Percentiles rank a stretch among this genome's conserved stretches.
phyloP scores from a whole-genome alignment of 2,888 invertebrate genomes.

The Monochamus alternatus region DNA sequence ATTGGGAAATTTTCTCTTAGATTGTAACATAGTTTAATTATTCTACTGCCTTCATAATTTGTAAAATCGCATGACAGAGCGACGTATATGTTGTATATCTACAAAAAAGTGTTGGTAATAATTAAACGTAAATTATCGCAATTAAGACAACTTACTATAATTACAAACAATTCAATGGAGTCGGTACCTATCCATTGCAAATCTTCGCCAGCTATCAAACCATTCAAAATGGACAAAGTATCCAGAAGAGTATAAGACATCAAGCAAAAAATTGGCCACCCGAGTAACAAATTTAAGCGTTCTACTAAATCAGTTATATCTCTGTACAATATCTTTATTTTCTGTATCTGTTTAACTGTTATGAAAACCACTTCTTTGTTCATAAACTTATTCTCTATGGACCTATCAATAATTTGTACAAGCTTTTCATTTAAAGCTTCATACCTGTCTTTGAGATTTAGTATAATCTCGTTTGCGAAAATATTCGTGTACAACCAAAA shows the following conservation, averaged over 20 bases:
- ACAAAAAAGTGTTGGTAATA: background rate
- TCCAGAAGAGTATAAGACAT: constrained; percentile 11
- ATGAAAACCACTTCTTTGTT: background rate
- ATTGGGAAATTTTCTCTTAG: constrained; percentile 44
- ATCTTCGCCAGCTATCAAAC: background rate
- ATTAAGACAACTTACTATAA: background rate
- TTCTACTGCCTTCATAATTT: constrained; percentile 37
- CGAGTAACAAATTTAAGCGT: background rate
- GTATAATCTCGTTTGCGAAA: background rate
- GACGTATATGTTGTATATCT: constrained; percentile 36
- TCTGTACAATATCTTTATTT: constrained; percentile 11
- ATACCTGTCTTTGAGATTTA: background rate
- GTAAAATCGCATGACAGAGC: constrained; percentile 40
- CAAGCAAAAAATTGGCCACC: constrained; percentile 13
- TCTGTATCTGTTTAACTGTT: constrained; percentile 6
- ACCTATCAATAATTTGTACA: background rate
- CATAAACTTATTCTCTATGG: constrained; percentile 26
- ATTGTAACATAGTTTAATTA: constrained; percentile 43
- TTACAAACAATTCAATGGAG: background rate
- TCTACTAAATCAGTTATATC: background rate
- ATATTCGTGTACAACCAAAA: constrained; percentile 13
- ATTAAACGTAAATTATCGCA: background rate
- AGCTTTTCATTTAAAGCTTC: background rate
- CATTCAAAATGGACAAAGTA: background rate
- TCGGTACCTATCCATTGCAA: background rate